Conservation (phyloP, 1,140 invertebrate genomes). For the Gryon sp. region DNA sequence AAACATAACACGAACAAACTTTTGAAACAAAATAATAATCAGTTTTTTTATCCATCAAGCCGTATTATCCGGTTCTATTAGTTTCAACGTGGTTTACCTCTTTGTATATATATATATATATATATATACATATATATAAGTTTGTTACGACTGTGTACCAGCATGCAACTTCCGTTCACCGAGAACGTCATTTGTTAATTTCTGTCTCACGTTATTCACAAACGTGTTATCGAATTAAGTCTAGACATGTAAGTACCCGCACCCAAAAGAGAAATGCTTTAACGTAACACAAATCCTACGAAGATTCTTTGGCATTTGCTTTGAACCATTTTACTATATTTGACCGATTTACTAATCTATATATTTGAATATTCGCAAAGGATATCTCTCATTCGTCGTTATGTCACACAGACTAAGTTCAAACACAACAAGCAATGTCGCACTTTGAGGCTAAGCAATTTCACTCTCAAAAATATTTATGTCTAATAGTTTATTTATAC, state of each 20-base stretch:
- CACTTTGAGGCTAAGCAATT: too few relatives aligned
- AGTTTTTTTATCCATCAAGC: slow-evolving; percentile 10
- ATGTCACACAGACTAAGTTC: background rate
- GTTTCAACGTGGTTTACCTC: too few relatives aligned
- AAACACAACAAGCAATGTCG: too few relatives aligned
- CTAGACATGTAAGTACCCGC: slow-evolving; percentile 36
- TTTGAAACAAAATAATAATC: slow-evolving; percentile 8
- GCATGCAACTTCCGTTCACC: slow-evolving; percentile 27
- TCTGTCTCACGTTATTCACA: slow-evolving; percentile 34
- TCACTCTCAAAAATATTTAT: too few relatives aligned
- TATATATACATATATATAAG: slow-evolving; percentile 16
- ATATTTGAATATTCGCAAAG: slow-evolving; percentile 28
- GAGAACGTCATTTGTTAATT: slow-evolving; percentile 35
- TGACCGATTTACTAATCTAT: slow-evolving; percentile 27
- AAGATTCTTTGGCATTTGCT: slow-evolving; percentile 9
- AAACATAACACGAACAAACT: background rate
- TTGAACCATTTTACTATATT: slow-evolving; percentile 19
- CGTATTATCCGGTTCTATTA: slow-evolving; percentile 8
- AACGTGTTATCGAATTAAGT: slow-evolving; percentile 40
- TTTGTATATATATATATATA: slow-evolving; percentile 9
- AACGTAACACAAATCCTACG: slow-evolving; percentile 24
- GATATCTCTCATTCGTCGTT: background rate
- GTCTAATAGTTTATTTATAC: too few relatives aligned
- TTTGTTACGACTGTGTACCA: slow-evolving; percentile 11
- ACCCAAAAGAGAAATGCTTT: slow-evolving; percentile 6